Evolutionary conservation across 2,113 vertebrate species (phyloP).

Genomic region (Elachura formosa): DNA sequence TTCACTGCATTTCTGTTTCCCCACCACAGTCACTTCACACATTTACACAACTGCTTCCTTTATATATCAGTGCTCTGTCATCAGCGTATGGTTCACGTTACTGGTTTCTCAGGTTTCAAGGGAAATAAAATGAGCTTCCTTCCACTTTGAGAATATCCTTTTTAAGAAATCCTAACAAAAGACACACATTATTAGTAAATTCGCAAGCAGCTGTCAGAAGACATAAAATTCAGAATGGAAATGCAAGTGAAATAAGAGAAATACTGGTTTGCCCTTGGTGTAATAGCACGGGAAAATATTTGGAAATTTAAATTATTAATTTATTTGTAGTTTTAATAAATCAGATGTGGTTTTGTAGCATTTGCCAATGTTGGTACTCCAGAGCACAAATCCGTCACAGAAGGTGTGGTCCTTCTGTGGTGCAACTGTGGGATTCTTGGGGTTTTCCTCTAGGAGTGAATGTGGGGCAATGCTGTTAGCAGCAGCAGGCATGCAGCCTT

Average conservation of each 20-base stretch:
- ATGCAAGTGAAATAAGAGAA: slow-evolving; percentile 48
- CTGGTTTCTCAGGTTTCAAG: slow-evolving; percentile 73
- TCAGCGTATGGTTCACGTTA: slow-evolving; percentile 67
- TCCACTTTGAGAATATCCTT: slow-evolving; percentile 67
- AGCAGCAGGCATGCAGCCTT: neutral
- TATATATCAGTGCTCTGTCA: slow-evolving; percentile 54
- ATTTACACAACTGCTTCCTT: slow-evolving; percentile 23
- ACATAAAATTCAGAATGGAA: slow-evolving; percentile 66
- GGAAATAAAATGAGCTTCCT: slow-evolving; percentile 69
- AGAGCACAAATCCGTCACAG: neutral
- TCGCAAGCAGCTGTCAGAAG: slow-evolving; percentile 59
- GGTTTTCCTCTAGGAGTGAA: neutral
- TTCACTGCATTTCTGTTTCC: neutral
- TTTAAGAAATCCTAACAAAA: slow-evolving; percentile 67
- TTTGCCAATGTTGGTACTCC: neutral
- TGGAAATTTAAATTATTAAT: slow-evolving; percentile 59
- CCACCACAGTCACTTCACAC: slow-evolving; percentile 24
- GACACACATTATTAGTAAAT: slow-evolving; percentile 60
- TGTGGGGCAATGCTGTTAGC: neutral
- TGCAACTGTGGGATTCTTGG: neutral
- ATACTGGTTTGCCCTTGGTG: slow-evolving; percentile 51
- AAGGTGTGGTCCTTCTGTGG: neutral
- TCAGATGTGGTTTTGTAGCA: slow-evolving; percentile 40
- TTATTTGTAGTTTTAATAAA: slow-evolving; percentile 68
- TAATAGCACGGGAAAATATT: slow-evolving; percentile 33